A percentile compares a stretch with the other conserved stretches of the same genome.
These are phyloP conservation scores for Arctopsyche grandis DNA, from an alignment of 1,140 invertebrate species.

Conservation along the genomic window DNA sequence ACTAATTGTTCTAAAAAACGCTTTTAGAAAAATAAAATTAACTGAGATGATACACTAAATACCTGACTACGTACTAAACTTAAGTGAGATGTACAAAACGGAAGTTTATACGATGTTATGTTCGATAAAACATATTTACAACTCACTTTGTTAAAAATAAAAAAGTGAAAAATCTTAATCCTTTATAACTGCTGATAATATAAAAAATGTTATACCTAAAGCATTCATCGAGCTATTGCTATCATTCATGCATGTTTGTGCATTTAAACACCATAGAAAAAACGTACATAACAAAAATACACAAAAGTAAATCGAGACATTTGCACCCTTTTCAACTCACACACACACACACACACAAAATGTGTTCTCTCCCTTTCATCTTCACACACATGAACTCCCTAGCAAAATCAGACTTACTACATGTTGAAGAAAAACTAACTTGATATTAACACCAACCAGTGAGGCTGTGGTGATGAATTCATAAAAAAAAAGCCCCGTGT, in stretches of 20 bases:
- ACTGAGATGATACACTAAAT: conserved; percentile 14
- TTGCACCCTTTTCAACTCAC: too few species aligned
- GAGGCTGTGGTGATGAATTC: neutral
- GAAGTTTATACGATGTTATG: conserved; percentile 28
- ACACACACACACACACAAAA: too few species aligned
- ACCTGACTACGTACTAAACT: conserved; percentile 12
- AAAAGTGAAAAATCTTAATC: conserved; percentile 35
- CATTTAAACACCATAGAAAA: neutral
- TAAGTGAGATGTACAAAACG: conserved; percentile 34
- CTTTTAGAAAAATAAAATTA: conserved; percentile 28
- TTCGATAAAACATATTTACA: conserved; percentile 39
- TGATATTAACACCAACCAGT: too few species aligned
- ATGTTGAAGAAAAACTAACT: too few species aligned
- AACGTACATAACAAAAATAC: too few species aligned
- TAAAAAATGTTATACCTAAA: conserved; percentile 7
- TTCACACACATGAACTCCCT: too few species aligned
- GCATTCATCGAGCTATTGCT: neutral
- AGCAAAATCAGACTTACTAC: too few species aligned
- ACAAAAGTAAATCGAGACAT: too few species aligned
- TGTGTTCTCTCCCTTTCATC: too few species aligned
- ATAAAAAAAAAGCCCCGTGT: neutral
- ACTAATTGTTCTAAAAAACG: conserved; percentile 19
- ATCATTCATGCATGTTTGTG: neutral
- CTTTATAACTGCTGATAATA: conserved; percentile 19
- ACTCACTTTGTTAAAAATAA: conserved; percentile 39